These are phyloP conservation scores for Hydrozoanthus gracilis DNA, from an alignment of 92 coral and sea anemone genomes.

Conservation along the genomic window DNA sequence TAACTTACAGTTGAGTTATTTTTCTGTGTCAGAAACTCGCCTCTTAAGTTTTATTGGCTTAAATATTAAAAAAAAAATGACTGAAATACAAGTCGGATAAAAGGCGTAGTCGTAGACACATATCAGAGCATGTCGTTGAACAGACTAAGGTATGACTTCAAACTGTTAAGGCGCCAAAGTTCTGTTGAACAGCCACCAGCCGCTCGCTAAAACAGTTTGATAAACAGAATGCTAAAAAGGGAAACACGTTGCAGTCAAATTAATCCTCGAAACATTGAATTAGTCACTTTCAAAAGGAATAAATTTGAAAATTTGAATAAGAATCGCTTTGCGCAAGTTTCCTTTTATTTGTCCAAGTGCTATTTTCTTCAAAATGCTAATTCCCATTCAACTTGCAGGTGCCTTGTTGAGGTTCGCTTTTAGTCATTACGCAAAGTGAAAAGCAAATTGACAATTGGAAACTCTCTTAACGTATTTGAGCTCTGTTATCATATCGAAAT, in stretches of 20 bases:
- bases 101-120: background rate
- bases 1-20: too few relatives aligned
- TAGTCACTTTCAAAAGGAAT: background rate
- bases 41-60: too few relatives aligned
- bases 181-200: background rate
- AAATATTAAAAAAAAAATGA: too few relatives aligned
- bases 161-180: background rate
- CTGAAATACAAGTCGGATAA: background rate
- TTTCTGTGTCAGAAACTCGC: too few relatives aligned
- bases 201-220: background rate
- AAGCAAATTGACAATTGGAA: constrained; percentile 5
- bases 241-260: background rate
- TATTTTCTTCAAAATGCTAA: constrained; percentile 41
- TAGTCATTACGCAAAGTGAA: constrained; percentile 28
- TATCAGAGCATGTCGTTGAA: background rate
- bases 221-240: background rate
- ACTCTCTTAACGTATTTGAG: background rate
- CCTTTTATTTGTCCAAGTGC: background rate
- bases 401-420: constrained; percentile 17
- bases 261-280: background rate
- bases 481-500: background rate
- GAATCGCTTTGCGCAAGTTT: background rate
- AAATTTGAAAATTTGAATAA: background rate
- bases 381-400: constrained; percentile 24
- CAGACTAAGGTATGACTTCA: background rate